Evolutionary conservation across 2,113 vertebrate genomes (phyloP), one percentile per base, ranked within the genome.

Genomic region (Fregata magnificens): DNA sequence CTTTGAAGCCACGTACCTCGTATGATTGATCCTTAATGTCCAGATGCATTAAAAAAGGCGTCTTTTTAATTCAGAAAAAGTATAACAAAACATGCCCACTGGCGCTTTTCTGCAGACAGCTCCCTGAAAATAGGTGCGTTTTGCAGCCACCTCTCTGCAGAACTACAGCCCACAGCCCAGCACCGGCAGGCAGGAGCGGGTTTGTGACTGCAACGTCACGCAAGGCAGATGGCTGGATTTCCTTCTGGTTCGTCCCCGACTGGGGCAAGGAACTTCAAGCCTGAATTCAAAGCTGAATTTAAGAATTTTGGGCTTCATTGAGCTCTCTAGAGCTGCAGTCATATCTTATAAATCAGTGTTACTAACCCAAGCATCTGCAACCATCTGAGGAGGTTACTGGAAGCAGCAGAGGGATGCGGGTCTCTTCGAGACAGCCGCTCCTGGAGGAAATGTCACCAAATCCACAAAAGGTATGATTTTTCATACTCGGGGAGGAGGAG

Each of bases 131-230:
- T 7, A 4, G 26, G 24, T 29, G 53, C 2, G 6, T 47, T 49
- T 9, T 22, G 80, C 73, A 78, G 69, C 6, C 38, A 24, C n/a
- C 1, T 1, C 47, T 26, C 47, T 3, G 1, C 34, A 72, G 24
- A 61, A 6, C 10, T 24, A 11, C 55, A 73, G 53, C 50, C 16
- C 36, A 9, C 7, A 20, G n/a, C 28, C 38, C 38, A 25, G 34
- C 29, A n/a, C 44, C 59, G 15, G 3, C 10, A 8, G 55, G 50
- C 32, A 63, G 63, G 31, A 44, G 26, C 1, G 2, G 49, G 56
- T 36, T 58, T 9, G 2, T 2, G 2, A 18, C 38, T 1, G 1
- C 45, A 14, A 34, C 1, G 5, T 36, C 32, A 20, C 4, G 2
- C n/a, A 16, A 31, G 18, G 31, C 69, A 11, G 49, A 16, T 0